Base-by-base conservation (phyloP, 64 coral and sea anemone genomes). In the Stichodactyla mertensii region DNA sequence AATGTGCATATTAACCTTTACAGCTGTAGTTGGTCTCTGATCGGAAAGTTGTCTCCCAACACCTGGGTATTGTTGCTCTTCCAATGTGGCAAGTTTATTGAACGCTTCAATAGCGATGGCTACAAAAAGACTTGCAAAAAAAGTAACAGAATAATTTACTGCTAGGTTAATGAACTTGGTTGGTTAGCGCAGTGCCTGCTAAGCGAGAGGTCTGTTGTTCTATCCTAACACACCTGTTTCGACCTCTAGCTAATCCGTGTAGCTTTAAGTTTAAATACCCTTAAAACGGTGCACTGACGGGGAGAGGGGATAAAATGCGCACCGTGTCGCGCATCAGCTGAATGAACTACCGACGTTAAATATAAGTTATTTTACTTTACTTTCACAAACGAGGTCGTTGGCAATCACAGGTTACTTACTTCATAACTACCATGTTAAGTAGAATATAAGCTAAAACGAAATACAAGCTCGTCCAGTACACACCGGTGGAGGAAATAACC, bases 41-140 rank as follows among this genome's bases (percentile, higher is more conserved):
- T 95, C 94, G 56, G 94, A 95, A 0, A 57, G n/a, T 22, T 78
- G 88, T 14, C 91, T 92, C 18, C 82, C 88, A 8, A 95, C 57
- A 0, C 57, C 79, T 24, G 77, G 79, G 0, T 64, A 24, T 53
- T 90, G 88, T 0, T 92, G 87, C 14, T 92, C 86, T 31, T 95
- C 94, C 31, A 83, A 22, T 77, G 88, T 82, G 14, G 85, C 94
- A 16, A 95, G 85, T n/a, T 95, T 95, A 86, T 95, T 95, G 83
- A 95, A 95, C n/a, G 94, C 94, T 86, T 95, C 94, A 52, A 95
- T 95, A 31, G 94, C 91, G 26, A 95, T 95, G 77, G 94, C 94
- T 89, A 96, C 94, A 79, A 96, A 96, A 77, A 96, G 84, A 92
- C 94, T 92, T 23, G 22, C 28, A 61, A 84, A 92, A 16, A 36